phyloP scores from a whole-genome alignment of 2,888 invertebrate genomes.

The Eilema griseolum region DNA sequence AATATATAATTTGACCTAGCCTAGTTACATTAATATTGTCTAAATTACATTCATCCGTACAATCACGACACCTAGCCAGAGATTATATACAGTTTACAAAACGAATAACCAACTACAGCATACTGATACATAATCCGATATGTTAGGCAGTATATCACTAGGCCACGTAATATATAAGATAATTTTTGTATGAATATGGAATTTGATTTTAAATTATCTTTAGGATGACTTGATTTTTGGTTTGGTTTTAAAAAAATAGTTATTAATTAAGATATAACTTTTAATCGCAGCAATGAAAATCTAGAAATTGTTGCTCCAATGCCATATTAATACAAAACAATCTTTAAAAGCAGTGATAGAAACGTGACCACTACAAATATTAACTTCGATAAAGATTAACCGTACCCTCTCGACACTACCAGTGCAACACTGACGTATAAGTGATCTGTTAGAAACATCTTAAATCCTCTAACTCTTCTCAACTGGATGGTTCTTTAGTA shows the following conservation, averaged over 20 bases:
- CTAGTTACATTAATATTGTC: constrained; percentile 79
- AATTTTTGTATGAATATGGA: constrained; percentile 47
- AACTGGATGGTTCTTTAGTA: background rate
- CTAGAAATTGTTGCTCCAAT: background rate
- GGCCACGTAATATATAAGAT: constrained; percentile 69
- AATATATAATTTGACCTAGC: constrained; percentile 55
- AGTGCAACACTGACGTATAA: background rate
- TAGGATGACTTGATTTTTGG: background rate
- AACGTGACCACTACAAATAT: background rate
- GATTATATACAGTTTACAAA: constrained; percentile 69
- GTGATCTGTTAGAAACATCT: background rate
- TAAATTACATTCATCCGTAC: constrained; percentile 77
- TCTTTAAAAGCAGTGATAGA: background rate
- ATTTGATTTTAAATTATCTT: background rate
- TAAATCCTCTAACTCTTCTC: background rate
- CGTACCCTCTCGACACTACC: background rate
- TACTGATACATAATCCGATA: constrained; percentile 79
- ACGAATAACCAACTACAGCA: constrained; percentile 75
- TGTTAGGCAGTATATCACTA: constrained; percentile 81
- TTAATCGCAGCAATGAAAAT: background rate
- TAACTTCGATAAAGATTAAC: background rate
- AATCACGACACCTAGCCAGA: constrained; percentile 72
- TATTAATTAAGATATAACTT: no score
- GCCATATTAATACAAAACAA: background rate
- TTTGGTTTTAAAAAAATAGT: no score